phyloP scores from a whole-genome alignment of 2,888 invertebrate genomes.

The Agrotis ipsilon region DNA sequence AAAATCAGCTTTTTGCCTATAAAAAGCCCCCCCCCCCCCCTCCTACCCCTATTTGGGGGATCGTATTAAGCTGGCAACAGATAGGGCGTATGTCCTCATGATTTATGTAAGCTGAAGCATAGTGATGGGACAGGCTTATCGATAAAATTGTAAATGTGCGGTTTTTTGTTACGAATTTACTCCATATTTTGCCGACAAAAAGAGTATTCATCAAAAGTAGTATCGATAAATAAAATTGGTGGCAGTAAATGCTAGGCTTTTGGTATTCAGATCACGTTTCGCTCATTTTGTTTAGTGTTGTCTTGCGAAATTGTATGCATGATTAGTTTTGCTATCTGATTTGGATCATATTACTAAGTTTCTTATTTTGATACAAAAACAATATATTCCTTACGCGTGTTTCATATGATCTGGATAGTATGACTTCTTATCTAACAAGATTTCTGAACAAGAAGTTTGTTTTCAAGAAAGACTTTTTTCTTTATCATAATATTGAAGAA shows the following conservation, averaged over 20 bases:
- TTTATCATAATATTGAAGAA: neutral
- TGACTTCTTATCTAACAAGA: neutral
- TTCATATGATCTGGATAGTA: constrained; percentile 4
- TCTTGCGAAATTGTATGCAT: constrained; percentile 13
- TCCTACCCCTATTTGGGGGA: constrained; percentile 77
- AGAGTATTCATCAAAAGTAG: constrained; percentile 33
- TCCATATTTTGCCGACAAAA: constrained; percentile 42
- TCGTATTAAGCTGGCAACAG: constrained; percentile 90
- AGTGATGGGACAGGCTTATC: constrained; percentile 74
- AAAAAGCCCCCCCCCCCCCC: constrained; percentile 71
- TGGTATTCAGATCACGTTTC: constrained; percentile 36
- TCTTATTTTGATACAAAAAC: constrained; percentile 7
- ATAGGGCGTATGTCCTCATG: constrained; percentile 90
- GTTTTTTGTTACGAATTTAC: constrained; percentile 43
- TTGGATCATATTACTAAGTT: constrained; percentile 11
- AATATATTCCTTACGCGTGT: neutral
- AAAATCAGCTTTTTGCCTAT: constrained; percentile 67
- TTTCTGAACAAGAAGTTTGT: neutral
- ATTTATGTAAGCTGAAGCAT: constrained; percentile 85
- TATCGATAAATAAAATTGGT: constrained; percentile 41
- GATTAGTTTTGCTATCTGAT: constrained; percentile 39
- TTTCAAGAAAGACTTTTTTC: too few species aligned
- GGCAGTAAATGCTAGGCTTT: constrained; percentile 14
- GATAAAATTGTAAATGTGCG: constrained; percentile 49
- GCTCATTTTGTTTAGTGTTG: constrained; percentile 35